Conservation (phyloP, 1,140 invertebrate species). For the Megalopta genalis region DNA sequence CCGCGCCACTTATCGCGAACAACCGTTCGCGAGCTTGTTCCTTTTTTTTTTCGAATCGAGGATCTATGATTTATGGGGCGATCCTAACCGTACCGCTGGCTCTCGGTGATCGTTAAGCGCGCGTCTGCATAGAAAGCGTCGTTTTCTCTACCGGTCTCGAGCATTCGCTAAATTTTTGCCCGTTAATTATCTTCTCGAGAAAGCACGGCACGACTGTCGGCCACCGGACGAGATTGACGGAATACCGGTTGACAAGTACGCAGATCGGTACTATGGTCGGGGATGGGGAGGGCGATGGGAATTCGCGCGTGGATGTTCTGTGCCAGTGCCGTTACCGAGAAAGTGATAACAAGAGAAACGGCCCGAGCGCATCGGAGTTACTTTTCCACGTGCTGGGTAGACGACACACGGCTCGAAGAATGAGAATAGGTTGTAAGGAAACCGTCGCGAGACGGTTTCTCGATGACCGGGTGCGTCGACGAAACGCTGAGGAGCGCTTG, state of each 20-base stretch:
- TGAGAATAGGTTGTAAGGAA: not conserved
- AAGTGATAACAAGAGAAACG: conserved; percentile 27
- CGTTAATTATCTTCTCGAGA: no score
- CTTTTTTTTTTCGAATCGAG: not conserved
- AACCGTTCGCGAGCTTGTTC: no score
- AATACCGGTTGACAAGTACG: not conserved
- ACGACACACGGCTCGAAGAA: not conserved
- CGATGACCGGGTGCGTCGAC: no score
- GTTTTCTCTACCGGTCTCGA: no score
- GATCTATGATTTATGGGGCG: not conserved
- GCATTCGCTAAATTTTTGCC: no score
- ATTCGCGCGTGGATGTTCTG: conserved; percentile 6
- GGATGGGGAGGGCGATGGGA: conserved; percentile 1
- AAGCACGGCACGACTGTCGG: not conserved
- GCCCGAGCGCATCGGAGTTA: conserved; percentile 7
- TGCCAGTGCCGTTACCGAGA: conserved; percentile 5
- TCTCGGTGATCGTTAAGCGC: no score
- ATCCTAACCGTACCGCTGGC: not conserved
- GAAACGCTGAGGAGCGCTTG: no score
- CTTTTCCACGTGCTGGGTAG: not conserved
- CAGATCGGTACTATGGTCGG: not conserved
- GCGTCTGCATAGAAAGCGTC: no score
- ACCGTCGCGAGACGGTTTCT: not conserved
- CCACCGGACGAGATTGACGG: not conserved
- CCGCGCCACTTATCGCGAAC: conserved; percentile 7